Evolutionary conservation across 2,888 invertebrate species (phyloP).

Genomic region (Macrosoma leucophasiata): DNA sequence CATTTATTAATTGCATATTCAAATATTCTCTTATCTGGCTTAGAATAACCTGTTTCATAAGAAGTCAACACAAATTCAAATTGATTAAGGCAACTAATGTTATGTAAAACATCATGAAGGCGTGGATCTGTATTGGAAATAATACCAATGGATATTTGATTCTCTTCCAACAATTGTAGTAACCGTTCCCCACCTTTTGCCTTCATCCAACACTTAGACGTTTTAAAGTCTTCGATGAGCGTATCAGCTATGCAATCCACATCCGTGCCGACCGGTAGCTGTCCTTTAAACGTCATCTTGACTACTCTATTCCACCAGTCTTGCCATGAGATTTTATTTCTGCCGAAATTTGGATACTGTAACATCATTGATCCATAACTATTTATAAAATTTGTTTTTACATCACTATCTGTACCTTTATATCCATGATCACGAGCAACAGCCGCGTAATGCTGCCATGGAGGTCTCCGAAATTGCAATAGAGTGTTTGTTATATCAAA

Average conservation of each 20-base stretch:
- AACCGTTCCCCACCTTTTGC: conserved; percentile 79
- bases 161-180: conserved; percentile 74
- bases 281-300: conserved; percentile 76
- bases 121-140: conserved; percentile 94
- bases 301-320: conserved; percentile 89
- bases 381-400: conserved; percentile 78
- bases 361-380: conserved; percentile 79
- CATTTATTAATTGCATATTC: conserved; percentile 71
- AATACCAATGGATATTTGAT: conserved; percentile 78
- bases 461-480: conserved; percentile 80
- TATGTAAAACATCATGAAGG: conserved; percentile 79
- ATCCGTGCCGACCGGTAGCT: conserved; percentile 43
- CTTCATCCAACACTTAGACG: conserved; percentile 82
- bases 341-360: conserved; percentile 89
- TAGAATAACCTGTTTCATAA: conserved; percentile 82
- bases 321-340: conserved; percentile 81
- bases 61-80: conserved; percentile 90
- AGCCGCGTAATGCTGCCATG: conserved; percentile 84
- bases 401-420: conserved; percentile 63
- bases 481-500: conserved; percentile 94
- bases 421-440: conserved; percentile 83
- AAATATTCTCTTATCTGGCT: conserved; percentile 86
- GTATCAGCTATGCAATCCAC: conserved; percentile 65
- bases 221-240: conserved; percentile 82
- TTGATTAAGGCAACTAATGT: conserved; percentile 79